These are phyloP conservation scores for Pollenia griseotomentosa DNA, from an alignment of 2,888 invertebrate genomes.

Conservation along the genomic window DNA sequence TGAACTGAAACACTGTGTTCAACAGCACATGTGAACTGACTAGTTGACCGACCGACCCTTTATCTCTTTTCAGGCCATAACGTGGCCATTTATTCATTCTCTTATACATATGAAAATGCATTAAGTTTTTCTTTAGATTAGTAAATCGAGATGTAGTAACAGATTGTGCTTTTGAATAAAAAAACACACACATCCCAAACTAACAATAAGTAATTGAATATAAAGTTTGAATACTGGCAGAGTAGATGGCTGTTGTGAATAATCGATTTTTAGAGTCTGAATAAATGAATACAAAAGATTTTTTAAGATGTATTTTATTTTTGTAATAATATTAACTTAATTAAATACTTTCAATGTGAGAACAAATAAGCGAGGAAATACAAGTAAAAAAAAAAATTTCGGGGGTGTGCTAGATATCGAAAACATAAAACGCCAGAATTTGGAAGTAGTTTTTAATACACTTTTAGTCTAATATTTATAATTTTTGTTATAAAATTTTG, in stretches of 20 bases:
- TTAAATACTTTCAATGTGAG: neutral
- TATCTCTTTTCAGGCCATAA: neutral
- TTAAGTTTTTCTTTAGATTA: neutral
- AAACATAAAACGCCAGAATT: too few relatives aligned
- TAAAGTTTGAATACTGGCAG: neutral
- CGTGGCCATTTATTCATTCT: neutral
- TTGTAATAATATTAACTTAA: neutral
- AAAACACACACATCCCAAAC: neutral
- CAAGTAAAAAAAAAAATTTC: too few relatives aligned
- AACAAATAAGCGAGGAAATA: neutral
- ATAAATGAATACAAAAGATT: neutral
- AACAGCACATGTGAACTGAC: conserved; percentile 7
- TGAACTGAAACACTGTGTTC: conserved; percentile 14
- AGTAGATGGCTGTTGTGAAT: too few relatives aligned
- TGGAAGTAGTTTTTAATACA: too few relatives aligned
- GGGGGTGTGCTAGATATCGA: too few relatives aligned
- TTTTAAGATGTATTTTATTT: neutral
- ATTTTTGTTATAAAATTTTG: too few relatives aligned
- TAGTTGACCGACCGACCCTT: conserved; percentile 6
- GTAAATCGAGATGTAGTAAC: conserved; percentile 26
- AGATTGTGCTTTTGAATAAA: conserved; percentile 35
- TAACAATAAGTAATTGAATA: conserved; percentile 34
- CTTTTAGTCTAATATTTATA: too few relatives aligned
- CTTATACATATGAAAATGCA: neutral
- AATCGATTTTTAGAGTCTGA: neutral